Evolutionary conservation across 2,888 invertebrate genomes (phyloP).

Genomic region (Cryptocheilus praepositus): DNA sequence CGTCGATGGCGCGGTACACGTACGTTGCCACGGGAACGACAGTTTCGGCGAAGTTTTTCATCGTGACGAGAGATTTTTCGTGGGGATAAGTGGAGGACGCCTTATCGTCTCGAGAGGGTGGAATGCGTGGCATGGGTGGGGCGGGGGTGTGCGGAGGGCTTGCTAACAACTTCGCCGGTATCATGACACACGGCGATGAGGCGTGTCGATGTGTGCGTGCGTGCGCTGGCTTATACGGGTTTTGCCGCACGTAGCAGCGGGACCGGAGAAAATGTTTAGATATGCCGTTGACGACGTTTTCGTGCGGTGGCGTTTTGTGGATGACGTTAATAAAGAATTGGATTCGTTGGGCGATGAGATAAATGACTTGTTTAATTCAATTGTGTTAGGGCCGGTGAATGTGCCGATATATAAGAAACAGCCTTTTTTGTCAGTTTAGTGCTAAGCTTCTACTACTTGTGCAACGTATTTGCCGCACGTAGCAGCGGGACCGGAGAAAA

Average conservation of each 20-base stretch:
- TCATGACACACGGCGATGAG: conserved; percentile 29
- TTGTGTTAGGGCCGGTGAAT: too few species aligned
- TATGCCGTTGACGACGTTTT: too few species aligned
- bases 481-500: too few species aligned
- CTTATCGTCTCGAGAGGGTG: conserved; percentile 34
- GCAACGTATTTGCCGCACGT: too few species aligned
- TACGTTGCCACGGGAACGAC: conserved; percentile 52
- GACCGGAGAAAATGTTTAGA: not conserved
- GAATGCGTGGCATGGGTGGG: conserved; percentile 11
- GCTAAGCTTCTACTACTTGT: too few species aligned
- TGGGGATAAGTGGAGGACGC: conserved; percentile 44
- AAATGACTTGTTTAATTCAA: not conserved
- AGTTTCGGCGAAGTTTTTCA: conserved; percentile 50
- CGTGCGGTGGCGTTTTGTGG: too few species aligned
- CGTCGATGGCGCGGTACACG: conserved; percentile 38
- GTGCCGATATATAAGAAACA: too few species aligned
- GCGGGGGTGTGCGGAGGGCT: not conserved
- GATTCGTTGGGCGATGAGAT: too few species aligned
- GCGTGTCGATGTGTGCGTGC: not conserved
- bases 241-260: not conserved
- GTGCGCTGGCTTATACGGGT: not conserved
- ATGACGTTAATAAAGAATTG: too few species aligned
- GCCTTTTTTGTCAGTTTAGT: too few species aligned
- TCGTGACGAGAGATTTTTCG: conserved; percentile 49
- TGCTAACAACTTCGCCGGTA: conserved; percentile 51